These are phyloP conservation scores for Platysteira castanea DNA, from an alignment of 2,113 vertebrate genomes.

Conservation along the genomic window DNA sequence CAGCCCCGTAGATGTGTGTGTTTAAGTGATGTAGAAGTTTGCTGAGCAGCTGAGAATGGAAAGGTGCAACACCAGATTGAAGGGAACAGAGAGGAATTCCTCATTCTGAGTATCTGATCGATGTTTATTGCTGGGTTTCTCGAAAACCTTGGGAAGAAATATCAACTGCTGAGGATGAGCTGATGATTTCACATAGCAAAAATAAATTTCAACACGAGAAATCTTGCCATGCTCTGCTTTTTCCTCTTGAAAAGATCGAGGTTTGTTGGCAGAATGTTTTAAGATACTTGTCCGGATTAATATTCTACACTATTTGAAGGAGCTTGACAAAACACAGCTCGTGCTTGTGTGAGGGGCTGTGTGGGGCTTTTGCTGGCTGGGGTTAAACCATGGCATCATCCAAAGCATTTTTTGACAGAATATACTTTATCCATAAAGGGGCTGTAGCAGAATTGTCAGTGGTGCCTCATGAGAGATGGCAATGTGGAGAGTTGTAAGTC, in stretches of 20 bases:
- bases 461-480: conserved; percentile 9
- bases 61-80: background rate
- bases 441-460: conserved; percentile 29
- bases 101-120: background rate
- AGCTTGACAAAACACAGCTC: conserved; percentile 38
- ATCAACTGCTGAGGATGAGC: background rate
- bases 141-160: background rate
- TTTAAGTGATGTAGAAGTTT: background rate
- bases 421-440: conserved; percentile 28
- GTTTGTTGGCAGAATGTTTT: background rate
- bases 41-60: background rate
- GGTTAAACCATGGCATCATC: background rate
- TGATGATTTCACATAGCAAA: background rate
- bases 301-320: conserved; percentile 8
- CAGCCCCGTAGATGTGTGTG: background rate
- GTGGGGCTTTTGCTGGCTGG: background rate
- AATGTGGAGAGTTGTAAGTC: background rate
- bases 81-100: background rate
- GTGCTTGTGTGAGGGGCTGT: background rate
- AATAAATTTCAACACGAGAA: background rate
- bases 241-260: background rate
- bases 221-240: background rate
- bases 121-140: background rate
- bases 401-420: conserved; percentile 32
- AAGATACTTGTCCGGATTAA: conserved; percentile 32